Base-by-base conservation (phyloP, 2,113 vertebrate species). In the Saguinus midas region DNA sequence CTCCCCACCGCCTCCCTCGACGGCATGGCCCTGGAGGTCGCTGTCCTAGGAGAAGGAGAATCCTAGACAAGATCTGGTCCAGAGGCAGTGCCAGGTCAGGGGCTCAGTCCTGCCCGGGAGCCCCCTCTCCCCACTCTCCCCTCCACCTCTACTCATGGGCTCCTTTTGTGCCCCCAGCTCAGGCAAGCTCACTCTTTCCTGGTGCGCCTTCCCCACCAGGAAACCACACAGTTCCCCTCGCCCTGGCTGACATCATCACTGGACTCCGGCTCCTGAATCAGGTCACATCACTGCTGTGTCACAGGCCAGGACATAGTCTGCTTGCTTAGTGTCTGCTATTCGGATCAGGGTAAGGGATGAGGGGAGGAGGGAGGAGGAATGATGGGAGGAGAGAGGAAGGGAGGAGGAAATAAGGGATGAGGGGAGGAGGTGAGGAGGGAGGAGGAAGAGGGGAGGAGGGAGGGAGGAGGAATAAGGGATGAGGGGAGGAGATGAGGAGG, bases 21-120 rank as follows among this genome's bases (percentile, higher is more conserved):
- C 1, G 5, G 37, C 23, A 4, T 8, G 27, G n/a, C 29, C 8
- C 4, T 35, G 7, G 7, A 5, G 25, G 61, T 55, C 14, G 4
- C 27, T 13, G 6, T 45, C 52, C 20, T 48, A 6, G 23, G 79
- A 48, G 58, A 48, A 80, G 16, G 50, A 20, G 27, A 55, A 2
- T 50, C 8, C 70, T 58, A 29, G 40, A 16, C 27, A 37, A 45
- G 43, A 82, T 18, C 16, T 11, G 10, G 23, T 40, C 29, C 13
- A 4, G 13, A n/a, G 17, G 37, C 75, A 66, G 75, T 5, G n/a
- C 66, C 40, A 21, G 16, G 27, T 2, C 32, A 35, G 48, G 23
- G 27, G 14, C 35, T 40, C 7, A 17, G 40, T 18, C 32, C 72
- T 3, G 17, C 50, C 48, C 1, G 20, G 87, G 16, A 20, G 37